Evolutionary conservation across 2,113 vertebrate species (phyloP).

Genomic region (Psilopogon haemacephalus): DNA sequence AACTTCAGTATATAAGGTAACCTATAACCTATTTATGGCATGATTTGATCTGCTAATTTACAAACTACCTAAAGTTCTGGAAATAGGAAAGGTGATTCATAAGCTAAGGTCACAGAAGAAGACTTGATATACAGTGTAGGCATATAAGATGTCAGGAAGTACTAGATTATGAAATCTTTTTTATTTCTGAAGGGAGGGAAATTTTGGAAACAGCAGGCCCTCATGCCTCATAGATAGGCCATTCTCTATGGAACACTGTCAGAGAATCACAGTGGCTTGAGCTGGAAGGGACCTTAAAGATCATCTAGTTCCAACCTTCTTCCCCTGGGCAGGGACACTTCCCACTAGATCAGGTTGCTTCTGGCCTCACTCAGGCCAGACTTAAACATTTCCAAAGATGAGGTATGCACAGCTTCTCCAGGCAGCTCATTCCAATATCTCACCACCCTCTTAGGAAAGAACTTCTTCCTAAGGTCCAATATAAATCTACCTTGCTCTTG

Average conservation of each 20-base stretch:
- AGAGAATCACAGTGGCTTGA: too few relatives aligned
- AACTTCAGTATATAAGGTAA: neutral
- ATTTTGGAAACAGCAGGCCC: constrained; percentile 8
- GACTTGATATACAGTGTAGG: neutral
- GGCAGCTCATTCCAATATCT: too few relatives aligned
- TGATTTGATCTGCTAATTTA: neutral
- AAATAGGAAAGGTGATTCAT: neutral
- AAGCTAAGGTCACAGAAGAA: neutral
- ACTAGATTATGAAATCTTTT: neutral
- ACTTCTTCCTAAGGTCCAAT: too few relatives aligned
- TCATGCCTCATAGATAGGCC: neutral
- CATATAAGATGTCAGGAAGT: neutral
- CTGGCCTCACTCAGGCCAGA: too few relatives aligned
- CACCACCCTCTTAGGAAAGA: too few relatives aligned
- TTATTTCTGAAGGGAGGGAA: neutral
- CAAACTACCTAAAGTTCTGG: neutral
- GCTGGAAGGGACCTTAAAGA: too few relatives aligned
- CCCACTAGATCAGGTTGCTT: too few relatives aligned
- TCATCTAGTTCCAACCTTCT: too few relatives aligned
- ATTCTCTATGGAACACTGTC: neutral
- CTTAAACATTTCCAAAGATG: too few relatives aligned
- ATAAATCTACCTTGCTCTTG: too few relatives aligned
- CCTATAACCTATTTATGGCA: neutral
- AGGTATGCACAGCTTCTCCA: too few relatives aligned
- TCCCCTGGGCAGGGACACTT: too few relatives aligned